These are phyloP conservation scores for Thecocarcelia acutangulata DNA, from an alignment of 2,888 invertebrate species.

Conservation along the genomic window DNA sequence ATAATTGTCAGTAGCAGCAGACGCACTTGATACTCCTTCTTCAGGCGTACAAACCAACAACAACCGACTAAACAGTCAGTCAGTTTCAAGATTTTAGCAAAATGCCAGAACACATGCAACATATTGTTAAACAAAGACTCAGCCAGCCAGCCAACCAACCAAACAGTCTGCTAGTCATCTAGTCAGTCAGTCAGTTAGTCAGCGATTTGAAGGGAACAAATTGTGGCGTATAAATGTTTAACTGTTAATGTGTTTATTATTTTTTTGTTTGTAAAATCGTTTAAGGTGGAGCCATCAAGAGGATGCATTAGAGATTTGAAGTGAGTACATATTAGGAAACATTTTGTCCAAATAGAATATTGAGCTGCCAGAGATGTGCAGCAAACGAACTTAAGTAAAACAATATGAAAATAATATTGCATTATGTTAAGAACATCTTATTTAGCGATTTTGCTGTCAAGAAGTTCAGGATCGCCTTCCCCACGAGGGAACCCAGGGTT, in stretches of 20 bases:
- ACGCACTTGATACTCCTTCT: conserved; percentile 63
- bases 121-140: conserved; percentile 25
- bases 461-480: too few species aligned
- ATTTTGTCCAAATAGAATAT: not conserved
- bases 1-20: conserved; percentile 68
- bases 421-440: too few species aligned
- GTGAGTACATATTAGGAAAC: not conserved
- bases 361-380: not conserved
- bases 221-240: conserved; percentile 22
- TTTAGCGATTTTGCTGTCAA: too few species aligned
- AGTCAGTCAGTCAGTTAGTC: not conserved
- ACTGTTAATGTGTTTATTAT: conserved; percentile 31
- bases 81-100: conserved; percentile 12
- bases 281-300: not conserved
- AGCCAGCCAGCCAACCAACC: conserved; percentile 3
- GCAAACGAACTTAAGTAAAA: too few species aligned
- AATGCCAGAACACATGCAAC: not conserved
- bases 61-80: not conserved
- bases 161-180: not conserved
- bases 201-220: conserved; percentile 2
- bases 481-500: too few species aligned
- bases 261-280: not conserved
- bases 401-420: too few species aligned
- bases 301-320: not conserved
- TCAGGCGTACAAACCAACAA: conserved; percentile 2